Percentiles rank a stretch among this genome's conserved stretches.
These are phyloP conservation scores for Myotis daubentonii DNA, from an alignment of 2,797 vertebrate genomes.

Conservation along the genomic window DNA sequence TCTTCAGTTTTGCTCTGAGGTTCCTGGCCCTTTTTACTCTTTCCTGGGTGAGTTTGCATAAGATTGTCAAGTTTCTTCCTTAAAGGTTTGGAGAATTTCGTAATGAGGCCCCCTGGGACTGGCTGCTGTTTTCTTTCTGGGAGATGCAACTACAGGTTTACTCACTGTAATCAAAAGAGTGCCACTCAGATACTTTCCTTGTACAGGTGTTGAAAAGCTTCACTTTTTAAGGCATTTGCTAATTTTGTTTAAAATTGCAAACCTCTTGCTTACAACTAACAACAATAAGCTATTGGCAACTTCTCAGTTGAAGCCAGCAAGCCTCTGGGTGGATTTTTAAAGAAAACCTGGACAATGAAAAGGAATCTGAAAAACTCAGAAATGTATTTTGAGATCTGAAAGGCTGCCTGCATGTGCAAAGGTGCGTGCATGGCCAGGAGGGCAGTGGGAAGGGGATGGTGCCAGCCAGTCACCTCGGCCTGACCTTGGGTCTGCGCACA, in stretches of 20 bases:
- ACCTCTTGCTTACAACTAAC: neutral
- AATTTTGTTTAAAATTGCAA: neutral
- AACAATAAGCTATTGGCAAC: neutral
- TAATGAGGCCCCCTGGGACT: neutral
- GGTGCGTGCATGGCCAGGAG: too few species aligned
- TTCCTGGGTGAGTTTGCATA: neutral
- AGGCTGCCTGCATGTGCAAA: rapidly evolving
- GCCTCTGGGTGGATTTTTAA: neutral
- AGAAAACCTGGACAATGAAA: neutral
- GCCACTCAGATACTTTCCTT: neutral
- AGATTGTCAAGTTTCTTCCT: neutral
- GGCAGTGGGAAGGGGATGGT: neutral
- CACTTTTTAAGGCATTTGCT: neutral
- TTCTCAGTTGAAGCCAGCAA: neutral
- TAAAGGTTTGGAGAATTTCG: neutral
- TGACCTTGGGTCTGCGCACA: neutral
- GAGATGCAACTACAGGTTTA: neutral
- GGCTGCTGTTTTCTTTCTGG: neutral
- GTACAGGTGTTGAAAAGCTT: neutral
- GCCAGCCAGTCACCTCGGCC: neutral
- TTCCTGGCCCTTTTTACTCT: rapidly evolving
- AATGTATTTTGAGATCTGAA: neutral
- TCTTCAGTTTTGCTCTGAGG: neutral
- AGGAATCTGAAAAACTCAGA: too few species aligned
- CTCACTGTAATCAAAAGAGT: neutral